Conservation (phyloP, 2,797 vertebrate species). For the Thalassophryne amazonica region DNA sequence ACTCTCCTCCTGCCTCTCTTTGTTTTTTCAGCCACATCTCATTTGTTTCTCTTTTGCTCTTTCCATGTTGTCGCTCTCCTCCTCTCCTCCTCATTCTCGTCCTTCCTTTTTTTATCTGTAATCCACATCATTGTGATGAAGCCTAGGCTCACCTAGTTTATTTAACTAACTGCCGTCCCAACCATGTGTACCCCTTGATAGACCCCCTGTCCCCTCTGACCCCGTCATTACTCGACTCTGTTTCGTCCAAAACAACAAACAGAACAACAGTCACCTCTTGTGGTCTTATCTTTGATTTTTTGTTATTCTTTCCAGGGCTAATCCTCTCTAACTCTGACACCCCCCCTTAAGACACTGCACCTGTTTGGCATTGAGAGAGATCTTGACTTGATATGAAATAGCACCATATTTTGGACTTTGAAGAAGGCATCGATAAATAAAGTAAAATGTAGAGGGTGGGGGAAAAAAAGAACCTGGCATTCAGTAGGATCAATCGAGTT, state of each 20-base stretch:
- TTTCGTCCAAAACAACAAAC: conserved; percentile 52
- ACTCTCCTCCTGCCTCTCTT: conserved; percentile 24
- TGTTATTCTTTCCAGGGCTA: conserved; percentile 71
- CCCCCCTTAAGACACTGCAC: conserved; percentile 71
- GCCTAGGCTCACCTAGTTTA: conserved; percentile 60
- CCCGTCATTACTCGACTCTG: conserved; percentile 33
- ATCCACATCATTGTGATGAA: conserved; percentile 73
- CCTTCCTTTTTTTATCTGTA: conserved; percentile 72
- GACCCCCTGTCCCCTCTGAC: conserved; percentile 19
- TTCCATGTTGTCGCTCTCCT: conserved; percentile 55
- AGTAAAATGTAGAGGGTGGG: conserved; percentile 15
- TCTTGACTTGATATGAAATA: conserved; percentile 50
- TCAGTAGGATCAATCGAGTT: conserved; percentile 51
- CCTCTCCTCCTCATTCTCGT: conserved; percentile 47
- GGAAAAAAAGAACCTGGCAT: conserved; percentile 11
- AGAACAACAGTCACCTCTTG: conserved; percentile 57
- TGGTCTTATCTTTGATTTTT: conserved; percentile 61
- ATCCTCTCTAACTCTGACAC: conserved; percentile 64
- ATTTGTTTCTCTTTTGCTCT: conserved; percentile 36
- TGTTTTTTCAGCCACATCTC: conserved; percentile 17
- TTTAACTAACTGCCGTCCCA: conserved; percentile 66
- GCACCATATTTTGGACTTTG: conserved; percentile 41
- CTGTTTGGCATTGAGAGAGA: conserved; percentile 80
- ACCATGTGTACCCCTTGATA: conserved; percentile 52
- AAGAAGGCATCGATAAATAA: conserved; percentile 22